A percentile compares a stretch with the other conserved stretches of the same genome.
These are phyloP conservation scores for Cairina moschata DNA, from an alignment of 2,113 vertebrate genomes.

Conservation along the genomic window DNA sequence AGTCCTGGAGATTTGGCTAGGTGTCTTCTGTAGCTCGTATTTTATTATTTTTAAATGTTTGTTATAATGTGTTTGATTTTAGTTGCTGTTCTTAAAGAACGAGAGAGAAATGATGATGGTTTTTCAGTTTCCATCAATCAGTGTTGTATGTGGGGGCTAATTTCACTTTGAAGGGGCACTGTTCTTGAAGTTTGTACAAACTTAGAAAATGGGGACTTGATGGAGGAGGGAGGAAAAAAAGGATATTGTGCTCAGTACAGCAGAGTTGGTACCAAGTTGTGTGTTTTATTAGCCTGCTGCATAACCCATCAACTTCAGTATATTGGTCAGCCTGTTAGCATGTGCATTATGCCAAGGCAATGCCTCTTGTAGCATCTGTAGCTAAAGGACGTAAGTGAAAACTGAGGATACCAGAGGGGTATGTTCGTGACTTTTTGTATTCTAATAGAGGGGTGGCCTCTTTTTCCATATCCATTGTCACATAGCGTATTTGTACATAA, in stretches of 20 bases:
- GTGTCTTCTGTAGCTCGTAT: background rate
- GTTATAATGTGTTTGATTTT: background rate
- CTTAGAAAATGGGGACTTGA: background rate
- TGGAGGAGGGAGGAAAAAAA: background rate
- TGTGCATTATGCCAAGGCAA: background rate
- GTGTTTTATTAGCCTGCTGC: background rate
- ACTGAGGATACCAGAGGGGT: background rate
- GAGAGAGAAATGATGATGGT: background rate
- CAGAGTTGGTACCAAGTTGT: background rate
- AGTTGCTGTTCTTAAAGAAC: background rate
- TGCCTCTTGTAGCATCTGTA: rapidly evolving
- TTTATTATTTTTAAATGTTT: background rate
- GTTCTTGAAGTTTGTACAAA: background rate
- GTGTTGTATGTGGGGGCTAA: background rate
- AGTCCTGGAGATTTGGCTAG: background rate
- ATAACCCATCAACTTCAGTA: background rate
- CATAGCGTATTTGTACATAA: background rate
- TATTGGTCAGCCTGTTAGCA: background rate
- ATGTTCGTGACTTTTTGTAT: background rate
- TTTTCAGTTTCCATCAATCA: background rate
- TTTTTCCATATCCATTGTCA: background rate
- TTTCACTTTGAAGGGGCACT: background rate
- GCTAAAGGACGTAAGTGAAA: background rate
- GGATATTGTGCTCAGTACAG: rapidly evolving
- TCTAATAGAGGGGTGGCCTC: background rate